These are phyloP conservation scores for Arvicanthis niloticus DNA, from an alignment of 2,113 vertebrate genomes.

Conservation along the genomic window DNA sequence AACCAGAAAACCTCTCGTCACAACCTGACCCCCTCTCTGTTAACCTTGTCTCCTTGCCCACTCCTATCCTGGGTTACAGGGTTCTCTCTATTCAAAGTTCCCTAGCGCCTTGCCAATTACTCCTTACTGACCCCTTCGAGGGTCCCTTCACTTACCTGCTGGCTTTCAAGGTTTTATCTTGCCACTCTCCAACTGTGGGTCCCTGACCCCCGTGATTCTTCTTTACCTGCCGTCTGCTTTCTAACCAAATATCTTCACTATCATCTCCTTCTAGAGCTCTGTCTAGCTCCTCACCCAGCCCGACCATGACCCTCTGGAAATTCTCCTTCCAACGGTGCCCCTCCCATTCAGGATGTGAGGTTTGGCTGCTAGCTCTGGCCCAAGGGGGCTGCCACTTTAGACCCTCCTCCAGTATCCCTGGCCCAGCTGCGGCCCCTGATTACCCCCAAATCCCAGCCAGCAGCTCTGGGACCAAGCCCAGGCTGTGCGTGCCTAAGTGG, in stretches of 20 bases:
- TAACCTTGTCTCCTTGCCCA: background rate
- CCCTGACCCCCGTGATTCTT: background rate
- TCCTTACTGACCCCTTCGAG: background rate
- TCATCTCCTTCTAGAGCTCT: background rate
- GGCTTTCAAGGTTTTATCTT: background rate
- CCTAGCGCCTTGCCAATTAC: background rate
- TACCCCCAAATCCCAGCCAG: constrained; percentile 64
- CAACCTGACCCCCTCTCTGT: background rate
- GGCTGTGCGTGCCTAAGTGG: constrained; percentile 78
- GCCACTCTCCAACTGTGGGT: background rate
- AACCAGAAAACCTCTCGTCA: background rate
- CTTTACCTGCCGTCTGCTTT: constrained; percentile 1
- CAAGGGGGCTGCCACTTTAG: constrained; percentile 43
- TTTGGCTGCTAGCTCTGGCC: background rate
- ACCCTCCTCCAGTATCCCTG: background rate
- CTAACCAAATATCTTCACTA: background rate
- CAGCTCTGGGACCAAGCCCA: constrained; percentile 31
- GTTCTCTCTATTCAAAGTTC: constrained; percentile 52
- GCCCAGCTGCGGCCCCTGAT: constrained; percentile 75
- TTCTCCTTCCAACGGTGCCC: background rate
- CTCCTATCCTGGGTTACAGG: constrained; percentile 2
- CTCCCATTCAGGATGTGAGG: background rate
- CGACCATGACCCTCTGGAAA: background rate
- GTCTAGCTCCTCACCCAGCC: background rate
- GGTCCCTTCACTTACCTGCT: background rate